These are phyloP conservation scores for Rhopalosiphum maidis DNA, from an alignment of 1,140 invertebrate genomes.

Conservation along the genomic window DNA sequence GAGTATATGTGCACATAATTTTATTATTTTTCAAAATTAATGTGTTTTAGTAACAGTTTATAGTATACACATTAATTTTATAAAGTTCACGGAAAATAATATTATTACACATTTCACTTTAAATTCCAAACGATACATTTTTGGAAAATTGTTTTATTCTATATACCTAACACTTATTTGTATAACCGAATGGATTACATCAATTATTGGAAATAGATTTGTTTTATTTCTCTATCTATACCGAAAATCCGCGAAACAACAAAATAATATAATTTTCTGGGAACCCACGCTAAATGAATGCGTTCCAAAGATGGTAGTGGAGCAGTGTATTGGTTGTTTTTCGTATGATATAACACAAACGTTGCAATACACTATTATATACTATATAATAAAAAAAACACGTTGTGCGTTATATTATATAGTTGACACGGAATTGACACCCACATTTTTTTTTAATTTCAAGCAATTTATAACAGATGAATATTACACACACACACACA, in stretches of 20 bases:
- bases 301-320: constrained; percentile 40
- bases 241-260: constrained; percentile 34
- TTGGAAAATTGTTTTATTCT: neutral
- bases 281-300: constrained; percentile 35
- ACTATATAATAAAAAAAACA: constrained; percentile 38
- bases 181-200: neutral
- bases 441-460: constrained; percentile 40
- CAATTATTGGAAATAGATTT: neutral
- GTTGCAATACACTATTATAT: neutral
- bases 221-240: neutral
- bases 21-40: too few species aligned
- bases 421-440: constrained; percentile 38
- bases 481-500: neutral
- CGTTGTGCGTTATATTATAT: neutral
- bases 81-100: too few species aligned
- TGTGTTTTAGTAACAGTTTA: too few species aligned
- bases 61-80: too few species aligned
- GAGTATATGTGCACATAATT: too few species aligned
- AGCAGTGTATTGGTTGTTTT: constrained; percentile 12
- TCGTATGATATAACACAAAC: neutral
- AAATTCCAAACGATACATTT: neutral
- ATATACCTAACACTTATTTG: neutral
- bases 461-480: constrained; percentile 7
- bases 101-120: neutral
- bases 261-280: constrained; percentile 35